Evolutionary conservation across 2,888 invertebrate genomes (phyloP), one percentile per base, ranked within the genome.

Genomic region (Lathronympha strigana): DNA sequence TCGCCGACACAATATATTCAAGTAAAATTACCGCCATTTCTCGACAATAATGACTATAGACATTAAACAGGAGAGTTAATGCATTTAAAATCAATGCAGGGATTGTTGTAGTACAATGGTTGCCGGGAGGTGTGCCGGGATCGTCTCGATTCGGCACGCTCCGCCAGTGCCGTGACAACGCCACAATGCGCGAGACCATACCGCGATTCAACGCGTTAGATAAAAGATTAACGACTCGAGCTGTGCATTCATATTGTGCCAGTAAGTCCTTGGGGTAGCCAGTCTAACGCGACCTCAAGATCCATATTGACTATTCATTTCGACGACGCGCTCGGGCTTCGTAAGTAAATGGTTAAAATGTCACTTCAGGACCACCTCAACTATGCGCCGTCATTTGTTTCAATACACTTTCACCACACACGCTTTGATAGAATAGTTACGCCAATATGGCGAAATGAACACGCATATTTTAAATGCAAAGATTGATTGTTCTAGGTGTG

Each of bases 201-300:
- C 63, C 60, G 67, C 69, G 69, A 67, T 45, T 57, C 43, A 57
- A 31, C 57, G 31, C 57, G 71, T 80, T 86, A 85, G 83, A 82
- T 83, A 78, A 78, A 82, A 83, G 83, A 86, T 87, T 83, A 83
- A 87, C 84, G 83, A 82, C 72, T 68, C 61, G 62, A 31, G 25
- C 31, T 47, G 19, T n/a, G n/a, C n/a, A 23, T 47, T 47, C 47
- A 1, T 47, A 47, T 47, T 47, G 21, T n/a, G 5, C 15, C 9
- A 23, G 4, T 13, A 45, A 45, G 47, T 8, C n/a, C 23, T 23
- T 13, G 23, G 11, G 13, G 6, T 1, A 25, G 23, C 47, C 47
- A 25, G 13, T 23, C 6, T n/a, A 47, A 5, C 1, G 6, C 23
- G 5, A 47, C 1, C 23, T 47, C 13, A 11, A 21, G 4, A 23